Evolutionary conservation across 1,140 invertebrate genomes (phyloP).

Genomic region (Drosophila grimshawi): DNA sequence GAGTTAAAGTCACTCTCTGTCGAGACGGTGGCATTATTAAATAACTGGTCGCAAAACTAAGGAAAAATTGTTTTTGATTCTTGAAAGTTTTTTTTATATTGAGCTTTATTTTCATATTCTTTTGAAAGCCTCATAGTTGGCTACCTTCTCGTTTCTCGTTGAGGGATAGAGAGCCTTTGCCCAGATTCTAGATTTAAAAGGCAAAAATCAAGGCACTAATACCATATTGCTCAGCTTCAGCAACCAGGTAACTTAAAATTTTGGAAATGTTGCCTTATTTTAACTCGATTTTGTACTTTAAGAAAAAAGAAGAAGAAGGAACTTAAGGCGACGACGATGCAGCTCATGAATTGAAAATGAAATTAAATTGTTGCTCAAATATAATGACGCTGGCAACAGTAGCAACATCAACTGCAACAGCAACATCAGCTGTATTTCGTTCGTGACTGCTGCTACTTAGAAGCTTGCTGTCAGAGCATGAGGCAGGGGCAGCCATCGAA

Average conservation of each 20-base stretch:
- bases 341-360: conserved; percentile 77
- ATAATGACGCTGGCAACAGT: conserved; percentile 47
- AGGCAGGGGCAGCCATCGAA: neutral
- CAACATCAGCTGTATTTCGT: conserved; percentile 11
- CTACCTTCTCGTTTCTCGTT: no score
- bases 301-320: neutral
- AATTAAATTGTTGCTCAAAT: conserved; percentile 67
- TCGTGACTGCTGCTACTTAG: conserved; percentile 39
- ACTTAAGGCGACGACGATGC: conserved; percentile 41
- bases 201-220: no score
- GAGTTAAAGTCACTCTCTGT: no score
- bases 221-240: no score
- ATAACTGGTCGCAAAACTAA: no score
- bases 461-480: neutral
- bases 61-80: neutral
- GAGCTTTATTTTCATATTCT: neutral
- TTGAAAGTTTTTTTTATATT: neutral
- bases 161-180: no score
- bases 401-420: conserved; percentile 15
- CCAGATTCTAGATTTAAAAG: no score
- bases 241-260: no score
- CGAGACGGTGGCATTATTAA: no score
- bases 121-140: no score
- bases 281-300: conserved; percentile 26
- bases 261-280: no score